A percentile compares a stretch with the other conserved stretches of the same genome.
Conservation (phyloP, 2,113 vertebrate genomes). For the Amazona guildingii region DNA sequence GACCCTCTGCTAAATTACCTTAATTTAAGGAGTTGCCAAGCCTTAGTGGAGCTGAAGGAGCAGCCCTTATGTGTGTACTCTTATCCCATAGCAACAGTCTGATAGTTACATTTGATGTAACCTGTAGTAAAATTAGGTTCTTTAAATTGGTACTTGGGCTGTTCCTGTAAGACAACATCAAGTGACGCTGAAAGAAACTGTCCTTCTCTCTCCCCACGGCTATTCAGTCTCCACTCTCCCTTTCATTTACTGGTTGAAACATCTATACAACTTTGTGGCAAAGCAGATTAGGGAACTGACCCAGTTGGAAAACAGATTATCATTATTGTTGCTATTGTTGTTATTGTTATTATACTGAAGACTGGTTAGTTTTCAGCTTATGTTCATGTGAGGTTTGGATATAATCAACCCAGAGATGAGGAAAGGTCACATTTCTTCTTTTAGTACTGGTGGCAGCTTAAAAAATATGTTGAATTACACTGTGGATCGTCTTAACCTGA, state of each 20-base stretch:
- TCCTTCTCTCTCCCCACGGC: background rate
- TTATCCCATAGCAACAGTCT: background rate
- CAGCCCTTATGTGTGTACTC: background rate
- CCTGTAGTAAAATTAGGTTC: background rate
- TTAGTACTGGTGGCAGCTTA: background rate
- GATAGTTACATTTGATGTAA: background rate
- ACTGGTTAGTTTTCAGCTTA: background rate
- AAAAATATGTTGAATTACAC: background rate
- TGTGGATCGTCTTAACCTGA: background rate
- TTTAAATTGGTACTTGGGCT: background rate
- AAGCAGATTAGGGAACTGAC: background rate
- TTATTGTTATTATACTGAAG: background rate
- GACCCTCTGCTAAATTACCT: background rate
- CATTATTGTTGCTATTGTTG: fast-evolving
- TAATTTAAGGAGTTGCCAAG: background rate
- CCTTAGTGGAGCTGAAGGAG: background rate
- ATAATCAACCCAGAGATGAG: background rate
- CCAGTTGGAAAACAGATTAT: background rate
- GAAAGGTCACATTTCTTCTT: background rate
- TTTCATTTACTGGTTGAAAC: background rate
- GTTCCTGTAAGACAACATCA: background rate
- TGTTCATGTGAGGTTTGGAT: background rate
- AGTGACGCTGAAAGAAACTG: background rate
- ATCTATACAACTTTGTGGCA: background rate
- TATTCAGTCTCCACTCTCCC: background rate